Conservation (phyloP, 1,140 invertebrate species). For the Archivesica marissinica region DNA sequence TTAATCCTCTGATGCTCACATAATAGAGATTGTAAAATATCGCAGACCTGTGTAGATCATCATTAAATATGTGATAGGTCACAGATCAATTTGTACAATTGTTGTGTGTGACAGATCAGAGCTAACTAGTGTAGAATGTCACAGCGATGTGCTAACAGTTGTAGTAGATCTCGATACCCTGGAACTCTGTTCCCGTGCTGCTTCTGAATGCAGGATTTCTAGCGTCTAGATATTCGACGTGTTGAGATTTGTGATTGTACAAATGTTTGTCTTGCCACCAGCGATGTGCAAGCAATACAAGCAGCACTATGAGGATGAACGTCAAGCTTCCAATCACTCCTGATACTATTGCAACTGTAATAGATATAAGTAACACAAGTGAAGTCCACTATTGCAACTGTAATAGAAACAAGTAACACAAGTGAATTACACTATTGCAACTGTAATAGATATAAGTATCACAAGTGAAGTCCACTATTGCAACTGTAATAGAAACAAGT, state of each 20-base stretch:
- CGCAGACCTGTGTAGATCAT: too few relatives aligned
- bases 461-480: too few relatives aligned
- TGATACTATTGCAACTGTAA: constrained; percentile 80
- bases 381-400: too few relatives aligned
- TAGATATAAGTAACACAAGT: too few relatives aligned
- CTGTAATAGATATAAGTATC: constrained; percentile 75
- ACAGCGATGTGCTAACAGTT: constrained; percentile 38
- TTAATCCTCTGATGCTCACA: too few relatives aligned
- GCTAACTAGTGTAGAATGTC: too few relatives aligned
- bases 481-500: too few relatives aligned
- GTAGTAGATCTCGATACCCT: constrained; percentile 55
- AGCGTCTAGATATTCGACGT: constrained; percentile 67
- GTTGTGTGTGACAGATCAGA: too few relatives aligned
- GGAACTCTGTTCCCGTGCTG: constrained; percentile 69
- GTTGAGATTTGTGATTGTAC: constrained; percentile 62
- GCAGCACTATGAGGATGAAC: constrained; percentile 75
- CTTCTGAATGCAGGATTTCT: constrained; percentile 78
- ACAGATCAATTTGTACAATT: too few relatives aligned
- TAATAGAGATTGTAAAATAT: too few relatives aligned
- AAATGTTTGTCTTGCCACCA: constrained; percentile 75
- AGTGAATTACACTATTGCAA: constrained; percentile 74
- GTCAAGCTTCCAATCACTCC: constrained; percentile 80
- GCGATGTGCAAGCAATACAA: constrained; percentile 76
- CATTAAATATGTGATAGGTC: too few relatives aligned
- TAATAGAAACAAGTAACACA: too few relatives aligned